A percentile compares a stretch with the other conserved stretches of the same genome.
Conservation (phyloP, 2,113 vertebrate genomes). For the Oenanthe melanoleuca region DNA sequence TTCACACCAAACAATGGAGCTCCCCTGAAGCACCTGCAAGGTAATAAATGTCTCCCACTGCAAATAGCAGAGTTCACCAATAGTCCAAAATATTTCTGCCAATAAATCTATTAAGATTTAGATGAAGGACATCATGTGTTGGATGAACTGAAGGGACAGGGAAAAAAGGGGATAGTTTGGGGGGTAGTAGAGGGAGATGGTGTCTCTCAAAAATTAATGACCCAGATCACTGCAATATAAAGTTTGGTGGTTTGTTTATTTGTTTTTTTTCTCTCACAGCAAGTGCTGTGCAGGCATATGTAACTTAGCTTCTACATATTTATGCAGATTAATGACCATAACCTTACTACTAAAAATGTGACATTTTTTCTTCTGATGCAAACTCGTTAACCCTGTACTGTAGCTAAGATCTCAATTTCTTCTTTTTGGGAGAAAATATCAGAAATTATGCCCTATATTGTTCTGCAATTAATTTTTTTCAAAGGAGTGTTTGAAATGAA, state of each 20-base stretch:
- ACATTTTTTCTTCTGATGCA: not conserved
- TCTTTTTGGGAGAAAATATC: not conserved
- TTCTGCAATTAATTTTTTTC: not conserved
- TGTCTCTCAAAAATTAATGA: not conserved
- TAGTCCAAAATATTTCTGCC: not conserved
- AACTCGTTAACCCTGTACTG: not conserved
- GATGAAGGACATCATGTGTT: not conserved
- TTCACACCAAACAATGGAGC: constrained; percentile 15
- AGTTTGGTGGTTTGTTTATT: not conserved
- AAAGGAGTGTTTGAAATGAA: not conserved
- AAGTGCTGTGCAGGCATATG: not conserved
- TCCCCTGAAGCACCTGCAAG: not conserved
- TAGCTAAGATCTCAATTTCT: not conserved
- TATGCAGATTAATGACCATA: not conserved
- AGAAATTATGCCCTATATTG: not conserved
- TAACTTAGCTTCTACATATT: not conserved
- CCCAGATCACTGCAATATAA: not conserved
- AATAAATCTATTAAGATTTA: not conserved
- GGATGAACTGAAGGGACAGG: not conserved
- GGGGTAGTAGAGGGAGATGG: not conserved
- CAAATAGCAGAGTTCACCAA: not conserved
- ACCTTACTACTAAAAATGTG: not conserved
- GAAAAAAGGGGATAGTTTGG: not conserved
- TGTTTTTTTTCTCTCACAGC: not conserved
- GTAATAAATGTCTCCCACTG: not conserved